These are phyloP conservation scores for Galerucella calmariensis DNA, from an alignment of 2,888 invertebrate species.

Conservation along the genomic window DNA sequence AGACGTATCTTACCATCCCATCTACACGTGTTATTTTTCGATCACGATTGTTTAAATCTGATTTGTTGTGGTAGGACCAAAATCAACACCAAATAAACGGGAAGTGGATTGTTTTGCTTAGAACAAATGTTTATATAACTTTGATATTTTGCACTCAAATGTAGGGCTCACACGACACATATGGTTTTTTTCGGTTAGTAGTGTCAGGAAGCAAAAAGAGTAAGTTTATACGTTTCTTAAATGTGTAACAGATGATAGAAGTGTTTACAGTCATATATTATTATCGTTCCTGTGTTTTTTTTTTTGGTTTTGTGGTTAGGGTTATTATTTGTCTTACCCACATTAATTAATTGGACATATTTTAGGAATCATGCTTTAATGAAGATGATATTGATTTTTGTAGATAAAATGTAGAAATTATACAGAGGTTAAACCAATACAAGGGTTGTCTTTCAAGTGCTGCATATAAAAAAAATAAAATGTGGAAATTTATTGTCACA, in stretches of 20 bases:
- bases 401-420: no score
- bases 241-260: not conserved
- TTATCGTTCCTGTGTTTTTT: not conserved
- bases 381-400: no score
- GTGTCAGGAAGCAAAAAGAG: not conserved
- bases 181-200: conserved; percentile 13
- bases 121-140: conserved; percentile 47
- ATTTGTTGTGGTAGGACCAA: conserved; percentile 43
- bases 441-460: no score
- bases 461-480: no score
- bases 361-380: no score
- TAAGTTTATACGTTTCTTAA: not conserved
- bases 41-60: conserved; percentile 23
- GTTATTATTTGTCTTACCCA: no score
- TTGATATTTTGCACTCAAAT: conserved; percentile 51
- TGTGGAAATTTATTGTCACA: no score
- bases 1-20: conserved; percentile 8
- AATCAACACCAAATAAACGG: conserved; percentile 42
- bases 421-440: no score
- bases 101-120: conserved; percentile 44
- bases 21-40: conserved; percentile 25
- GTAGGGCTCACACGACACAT: conserved; percentile 8
- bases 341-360: no score
- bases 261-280: not conserved
- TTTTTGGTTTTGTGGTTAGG: no score